A percentile compares a stretch with the other conserved stretches of the same genome.
phyloP scores from a whole-genome alignment of 2,113 vertebrate species.

The Aspiorhynchus laticeps region DNA sequence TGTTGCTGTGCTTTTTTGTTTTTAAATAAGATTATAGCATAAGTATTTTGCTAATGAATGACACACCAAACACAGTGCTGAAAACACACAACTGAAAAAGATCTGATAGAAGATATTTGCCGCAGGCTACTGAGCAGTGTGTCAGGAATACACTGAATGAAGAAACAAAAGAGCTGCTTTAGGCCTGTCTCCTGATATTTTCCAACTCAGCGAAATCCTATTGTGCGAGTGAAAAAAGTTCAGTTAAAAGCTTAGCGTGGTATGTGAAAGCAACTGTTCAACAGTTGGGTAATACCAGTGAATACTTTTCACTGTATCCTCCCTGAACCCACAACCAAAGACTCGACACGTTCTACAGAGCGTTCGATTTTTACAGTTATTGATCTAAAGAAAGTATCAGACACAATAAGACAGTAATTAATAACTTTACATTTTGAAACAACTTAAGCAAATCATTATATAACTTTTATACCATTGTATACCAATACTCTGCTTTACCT shows the following conservation, averaged over 20 bases:
- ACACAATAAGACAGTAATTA: neutral
- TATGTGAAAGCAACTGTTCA: constrained; percentile 76
- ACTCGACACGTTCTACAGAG: constrained; percentile 17
- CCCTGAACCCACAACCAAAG: constrained; percentile 33
- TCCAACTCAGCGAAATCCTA: constrained; percentile 79
- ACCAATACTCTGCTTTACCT: neutral
- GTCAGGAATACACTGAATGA: constrained; percentile 68
- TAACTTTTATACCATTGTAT: neutral
- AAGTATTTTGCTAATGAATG: constrained; percentile 15
- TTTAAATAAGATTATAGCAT: neutral
- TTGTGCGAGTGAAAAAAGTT: constrained; percentile 74
- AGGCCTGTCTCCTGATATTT: constrained; percentile 80
- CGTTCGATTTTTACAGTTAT: neutral
- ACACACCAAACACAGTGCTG: constrained; percentile 22
- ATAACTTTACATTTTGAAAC: neutral
- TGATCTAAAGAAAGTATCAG: neutral
- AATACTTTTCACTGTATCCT: constrained; percentile 58
- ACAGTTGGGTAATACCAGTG: constrained; percentile 71
- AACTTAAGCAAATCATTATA: neutral
- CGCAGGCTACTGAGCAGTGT: constrained; percentile 66
- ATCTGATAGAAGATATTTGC: constrained; percentile 70
- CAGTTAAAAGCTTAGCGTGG: constrained; percentile 76
- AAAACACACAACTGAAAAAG: constrained; percentile 46
- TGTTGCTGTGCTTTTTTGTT: neutral
- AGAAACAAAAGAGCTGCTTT: constrained; percentile 78